A percentile compares a stretch with the other conserved stretches of the same genome.
These are phyloP conservation scores for Argopecten irradians DNA, from an alignment of 1,140 invertebrate genomes.

Conservation along the genomic window DNA sequence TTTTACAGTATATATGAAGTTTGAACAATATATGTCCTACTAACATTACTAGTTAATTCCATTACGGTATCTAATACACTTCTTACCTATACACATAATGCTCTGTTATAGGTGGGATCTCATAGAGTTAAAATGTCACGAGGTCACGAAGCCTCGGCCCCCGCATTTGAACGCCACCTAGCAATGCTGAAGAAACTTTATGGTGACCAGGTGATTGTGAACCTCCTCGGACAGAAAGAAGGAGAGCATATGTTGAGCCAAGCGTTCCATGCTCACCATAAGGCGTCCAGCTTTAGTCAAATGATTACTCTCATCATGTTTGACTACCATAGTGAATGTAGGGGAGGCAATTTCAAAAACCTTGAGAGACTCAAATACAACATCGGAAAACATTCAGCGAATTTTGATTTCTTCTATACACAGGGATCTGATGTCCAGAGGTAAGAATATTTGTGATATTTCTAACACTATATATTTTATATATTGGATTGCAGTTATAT, in stretches of 20 bases:
- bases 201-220: constrained; percentile 93
- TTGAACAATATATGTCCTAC: too few relatives aligned
- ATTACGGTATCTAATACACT: too few relatives aligned
- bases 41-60: too few relatives aligned
- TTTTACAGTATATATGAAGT: too few relatives aligned
- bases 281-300: constrained; percentile 83
- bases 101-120: constrained; percentile 90
- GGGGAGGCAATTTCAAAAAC: constrained; percentile 86
- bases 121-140: constrained; percentile 98
- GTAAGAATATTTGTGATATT: too few relatives aligned
- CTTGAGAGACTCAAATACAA: constrained; percentile 87
- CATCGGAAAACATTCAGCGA: constrained; percentile 84
- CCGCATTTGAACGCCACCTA: constrained; percentile 95
- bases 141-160: constrained; percentile 93
- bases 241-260: constrained; percentile 97
- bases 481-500: too few relatives aligned
- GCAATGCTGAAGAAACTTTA: constrained; percentile 91
- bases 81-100: too few relatives aligned
- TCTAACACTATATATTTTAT: too few relatives aligned
- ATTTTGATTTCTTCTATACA: constrained; percentile 85
- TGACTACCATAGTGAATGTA: constrained; percentile 94
- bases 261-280: constrained; percentile 93
- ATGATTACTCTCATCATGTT: constrained; percentile 91
- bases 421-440: constrained; percentile 67
- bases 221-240: constrained; percentile 96